phyloP scores from a whole-genome alignment of 2,113 vertebrate genomes.

The Calonectris borealis region DNA sequence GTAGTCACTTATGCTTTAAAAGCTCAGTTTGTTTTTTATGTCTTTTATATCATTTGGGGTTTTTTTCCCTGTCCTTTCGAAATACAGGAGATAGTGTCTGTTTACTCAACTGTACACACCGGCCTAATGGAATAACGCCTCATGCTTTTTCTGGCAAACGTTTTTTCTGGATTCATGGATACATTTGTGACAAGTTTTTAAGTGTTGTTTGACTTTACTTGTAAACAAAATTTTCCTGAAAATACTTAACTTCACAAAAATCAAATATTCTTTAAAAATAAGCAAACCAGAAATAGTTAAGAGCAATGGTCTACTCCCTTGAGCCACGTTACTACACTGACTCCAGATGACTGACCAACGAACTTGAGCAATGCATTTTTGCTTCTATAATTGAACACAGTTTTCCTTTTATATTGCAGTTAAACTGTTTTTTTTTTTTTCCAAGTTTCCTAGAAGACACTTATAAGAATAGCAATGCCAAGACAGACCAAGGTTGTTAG shows the following conservation, averaged over 20 bases:
- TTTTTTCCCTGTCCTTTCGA: background rate
- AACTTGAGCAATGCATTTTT: background rate
- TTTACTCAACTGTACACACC: background rate
- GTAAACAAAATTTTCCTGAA: background rate
- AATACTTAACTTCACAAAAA: background rate
- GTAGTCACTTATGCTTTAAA: background rate
- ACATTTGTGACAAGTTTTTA: background rate
- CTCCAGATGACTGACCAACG: background rate
- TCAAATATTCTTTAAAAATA: background rate
- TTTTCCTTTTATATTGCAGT: background rate
- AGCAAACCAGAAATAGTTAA: background rate
- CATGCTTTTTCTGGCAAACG: background rate
- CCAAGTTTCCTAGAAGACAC: background rate
- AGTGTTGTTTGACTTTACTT: background rate
- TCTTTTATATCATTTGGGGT: background rate
- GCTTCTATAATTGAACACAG: background rate
- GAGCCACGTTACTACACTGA: background rate
- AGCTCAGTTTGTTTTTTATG: background rate
- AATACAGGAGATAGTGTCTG: background rate
- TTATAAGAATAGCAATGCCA: background rate
- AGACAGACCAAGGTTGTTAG: background rate
- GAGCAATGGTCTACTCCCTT: background rate
- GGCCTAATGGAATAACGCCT: background rate
- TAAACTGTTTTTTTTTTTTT: rapidly evolving
- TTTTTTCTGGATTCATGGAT: background rate